Evolutionary conservation across 2,888 invertebrate species (phyloP), one percentile per base, ranked within the genome.

Genomic region (Dasysyrphus tricinctus): DNA sequence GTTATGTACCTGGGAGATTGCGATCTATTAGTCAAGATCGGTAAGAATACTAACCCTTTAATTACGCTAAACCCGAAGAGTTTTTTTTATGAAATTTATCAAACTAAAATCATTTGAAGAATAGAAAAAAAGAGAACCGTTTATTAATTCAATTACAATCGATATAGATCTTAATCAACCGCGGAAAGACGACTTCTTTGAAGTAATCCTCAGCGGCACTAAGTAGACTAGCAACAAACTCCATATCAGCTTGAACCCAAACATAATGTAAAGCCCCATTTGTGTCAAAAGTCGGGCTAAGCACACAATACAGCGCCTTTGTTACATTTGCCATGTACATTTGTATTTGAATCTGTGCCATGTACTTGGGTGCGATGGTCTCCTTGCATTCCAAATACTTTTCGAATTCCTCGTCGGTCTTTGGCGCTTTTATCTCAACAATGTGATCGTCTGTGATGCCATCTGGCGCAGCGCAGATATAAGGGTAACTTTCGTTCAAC

Each of bases 371-470:
- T 0, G 92, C 91, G 19, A 92, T 92, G 0, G 92, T 91, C 65
- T 92, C 92, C 7, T 92, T 90, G 1, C 91, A 91, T 73, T 91
- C 91, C 2, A 92, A 88, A 80, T 92, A 92, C 76, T 91, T 91
- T 78, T 92, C 92, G n/a, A 92, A 92, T 76, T 92, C 92, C n/a
- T 92, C 92, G 37, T 92, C 92, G 1, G 92, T 91, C 82, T 91
- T 92, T 12, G 92, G 92, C 12, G 91, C 91, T 83, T 92, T 92
- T 42, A 92, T 92, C 88, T 92, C 92, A 0, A 92, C 92, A 70
- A 92, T 91, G 51, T 92, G 92, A 77, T 92, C 92, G 72, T 92
- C 92, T 14, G 92, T 91, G 6, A 92, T 92, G 19, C 92, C 92
- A 88, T 92, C 92, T 3, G 92, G 92, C 0, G 92, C 88, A 3